Percentiles rank a stretch among this genome's conserved stretches.
Evolutionary conservation across 2,888 invertebrate species (phyloP).

Genomic region (Frankliniella fusca): DNA sequence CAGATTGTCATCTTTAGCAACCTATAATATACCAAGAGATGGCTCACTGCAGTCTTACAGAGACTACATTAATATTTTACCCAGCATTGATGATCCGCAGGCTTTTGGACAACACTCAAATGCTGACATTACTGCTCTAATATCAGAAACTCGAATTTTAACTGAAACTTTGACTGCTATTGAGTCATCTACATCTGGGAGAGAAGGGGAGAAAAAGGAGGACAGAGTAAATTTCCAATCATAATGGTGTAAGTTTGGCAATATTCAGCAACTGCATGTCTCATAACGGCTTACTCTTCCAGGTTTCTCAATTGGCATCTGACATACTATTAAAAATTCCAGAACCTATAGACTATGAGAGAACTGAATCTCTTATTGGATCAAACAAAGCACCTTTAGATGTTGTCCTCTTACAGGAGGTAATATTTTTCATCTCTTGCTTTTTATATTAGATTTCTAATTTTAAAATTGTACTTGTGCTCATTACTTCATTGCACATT

Average conservation of each 20-base stretch:
- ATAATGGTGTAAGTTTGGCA: slow-evolving; percentile 33
- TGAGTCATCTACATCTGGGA: slow-evolving; percentile 61
- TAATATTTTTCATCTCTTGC: slow-evolving; percentile 36
- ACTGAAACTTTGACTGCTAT: slow-evolving; percentile 75
- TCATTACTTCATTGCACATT: slow-evolving; percentile 28
- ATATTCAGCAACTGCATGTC: slow-evolving; percentile 6
- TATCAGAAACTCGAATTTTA: slow-evolving; percentile 70
- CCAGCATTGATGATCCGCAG: slow-evolving; percentile 75
- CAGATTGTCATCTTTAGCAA: slow-evolving; percentile 67
- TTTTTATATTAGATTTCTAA: slow-evolving; percentile 42
- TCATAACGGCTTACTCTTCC: slow-evolving; percentile 34
- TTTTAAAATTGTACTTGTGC: slow-evolving; percentile 40
- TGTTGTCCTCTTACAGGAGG: slow-evolving; percentile 80
- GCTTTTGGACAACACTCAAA: slow-evolving; percentile 87
- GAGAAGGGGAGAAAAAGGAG: slow-evolving; percentile 60
- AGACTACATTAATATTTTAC: slow-evolving; percentile 74
- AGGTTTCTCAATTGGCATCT: slow-evolving; percentile 61
- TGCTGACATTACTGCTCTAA: slow-evolving; percentile 81
- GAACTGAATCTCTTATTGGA: slow-evolving; percentile 69
- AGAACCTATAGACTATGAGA: slow-evolving; percentile 68
- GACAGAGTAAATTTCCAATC: slow-evolving; percentile 55
- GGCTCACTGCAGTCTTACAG: slow-evolving; percentile 75
- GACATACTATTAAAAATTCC: slow-evolving; percentile 74
- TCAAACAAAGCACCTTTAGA: slow-evolving; percentile 70
- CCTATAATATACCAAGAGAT: slow-evolving; percentile 79